Base-by-base conservation (phyloP, 2,888 invertebrate species). In the Cyrtodaria siliqua region DNA sequence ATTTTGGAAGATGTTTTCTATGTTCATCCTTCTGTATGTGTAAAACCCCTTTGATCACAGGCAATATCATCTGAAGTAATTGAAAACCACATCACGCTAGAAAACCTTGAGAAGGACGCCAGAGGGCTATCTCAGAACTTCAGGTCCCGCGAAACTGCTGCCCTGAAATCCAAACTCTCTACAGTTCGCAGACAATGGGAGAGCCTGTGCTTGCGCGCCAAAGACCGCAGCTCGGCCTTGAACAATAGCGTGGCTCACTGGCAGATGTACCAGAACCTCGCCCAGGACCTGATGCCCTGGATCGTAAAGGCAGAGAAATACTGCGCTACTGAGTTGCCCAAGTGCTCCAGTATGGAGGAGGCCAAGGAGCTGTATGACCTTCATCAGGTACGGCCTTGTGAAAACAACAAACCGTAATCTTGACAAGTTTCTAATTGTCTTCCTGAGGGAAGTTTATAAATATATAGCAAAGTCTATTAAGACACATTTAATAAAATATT, bases 261-360 rank as follows among this genome's bases (percentile, higher is more conserved):
- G 96, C 96, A 97, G 90, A 95, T 95, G 87, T 97, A 97, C 92
- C 96, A 97, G 93, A 96, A 95, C 66, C 89, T 92, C 40, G 85
- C 97, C 33, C 95, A 96, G 73, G 95, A 96, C 92, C 95, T 98
- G 60, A 96, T 96, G 91, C 97, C 97, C 0, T 97, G 97, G 96
- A 95, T 98, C 67, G 96, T 97, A 91, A 95, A 96, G 91, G 96
- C 97, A 20, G 98, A 98, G 94, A 93, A 95, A n/a, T 96, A 96
- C 93, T 95, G 97, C 27, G 95, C 95, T 20, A 94, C 94, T 76
- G 95, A 95, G 26, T 92, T 95, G 9, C 95, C 96, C 4, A 97
- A 97, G 92, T 97, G 97, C 20, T 93, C 95, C 2, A 95, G 95
- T 50, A 94, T 98, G 62, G 94, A 95, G 79, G 97, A 98, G 94